A percentile compares a stretch with the other conserved stretches of the same genome.
Conservation (phyloP, 2,888 invertebrate genomes). For the Sphecodes monilicornis region DNA sequence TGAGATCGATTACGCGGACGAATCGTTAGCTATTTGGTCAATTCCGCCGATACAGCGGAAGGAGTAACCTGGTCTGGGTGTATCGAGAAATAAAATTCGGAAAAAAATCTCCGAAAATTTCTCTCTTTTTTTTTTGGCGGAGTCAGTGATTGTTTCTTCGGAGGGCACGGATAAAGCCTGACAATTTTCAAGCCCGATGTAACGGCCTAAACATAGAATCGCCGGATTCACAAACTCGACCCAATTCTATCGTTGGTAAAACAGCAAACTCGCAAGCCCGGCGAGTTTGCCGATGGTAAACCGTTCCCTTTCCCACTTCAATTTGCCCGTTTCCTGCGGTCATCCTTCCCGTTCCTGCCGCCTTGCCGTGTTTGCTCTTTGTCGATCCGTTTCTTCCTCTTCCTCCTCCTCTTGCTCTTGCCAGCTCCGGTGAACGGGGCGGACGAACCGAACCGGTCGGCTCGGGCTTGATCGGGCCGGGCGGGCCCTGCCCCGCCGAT, state of each 20-base stretch:
- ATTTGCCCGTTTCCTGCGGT: constrained; percentile 53
- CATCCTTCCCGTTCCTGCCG: constrained; percentile 33
- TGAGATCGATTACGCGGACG: background rate
- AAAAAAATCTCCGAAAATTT: background rate
- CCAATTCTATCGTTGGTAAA: constrained; percentile 76
- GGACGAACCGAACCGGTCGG: background rate
- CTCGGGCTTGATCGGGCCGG: background rate
- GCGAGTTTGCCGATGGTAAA: constrained; percentile 75
- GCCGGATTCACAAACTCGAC: constrained; percentile 62
- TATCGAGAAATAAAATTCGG: background rate
- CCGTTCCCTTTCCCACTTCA: constrained; percentile 55
- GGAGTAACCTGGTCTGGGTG: background rate
- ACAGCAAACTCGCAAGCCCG: constrained; percentile 74
- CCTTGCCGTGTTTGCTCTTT: constrained; percentile 47
- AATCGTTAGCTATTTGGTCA: background rate
- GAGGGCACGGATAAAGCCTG: background rate
- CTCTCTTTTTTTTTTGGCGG: background rate
- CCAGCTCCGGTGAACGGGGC: background rate
- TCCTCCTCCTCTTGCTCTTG: constrained; percentile 8
- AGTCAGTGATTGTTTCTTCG: background rate
- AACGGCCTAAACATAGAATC: constrained; percentile 32
- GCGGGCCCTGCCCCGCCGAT: constrained; percentile 73
- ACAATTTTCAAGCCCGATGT: constrained; percentile 22
- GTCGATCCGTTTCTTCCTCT: constrained; percentile 24
- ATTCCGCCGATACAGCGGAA: background rate